phyloP scores from a whole-genome alignment of 1,140 invertebrate genomes.

The Bombus confusus region DNA sequence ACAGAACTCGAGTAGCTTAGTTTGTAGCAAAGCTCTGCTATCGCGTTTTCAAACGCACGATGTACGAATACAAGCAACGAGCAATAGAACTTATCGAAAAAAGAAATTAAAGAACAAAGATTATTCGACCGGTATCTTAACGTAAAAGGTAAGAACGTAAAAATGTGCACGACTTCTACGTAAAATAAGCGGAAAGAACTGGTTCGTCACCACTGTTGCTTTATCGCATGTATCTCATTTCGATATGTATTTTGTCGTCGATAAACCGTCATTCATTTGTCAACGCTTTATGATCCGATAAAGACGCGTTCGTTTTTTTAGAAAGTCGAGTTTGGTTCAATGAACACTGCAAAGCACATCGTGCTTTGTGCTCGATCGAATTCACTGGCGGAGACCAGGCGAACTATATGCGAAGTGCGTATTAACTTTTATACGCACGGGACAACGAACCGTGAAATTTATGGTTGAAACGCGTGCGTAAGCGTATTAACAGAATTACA shows the following conservation, averaged over 20 bases:
- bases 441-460: conserved; percentile 37
- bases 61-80: no score
- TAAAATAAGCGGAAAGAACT: neutral
- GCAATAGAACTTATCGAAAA: neutral
- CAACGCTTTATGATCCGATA: neutral
- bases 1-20: neutral
- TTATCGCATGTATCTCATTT: neutral
- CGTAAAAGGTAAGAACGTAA: neutral
- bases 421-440: conserved; percentile 6
- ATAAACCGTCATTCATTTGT: neutral
- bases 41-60: neutral
- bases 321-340: neutral
- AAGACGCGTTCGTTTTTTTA: neutral
- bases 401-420: neutral
- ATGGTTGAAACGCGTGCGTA: conserved; percentile 28
- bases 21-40: neutral
- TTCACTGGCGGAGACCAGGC: neutral
- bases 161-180: neutral
- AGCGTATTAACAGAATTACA: conserved; percentile 40
- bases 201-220: neutral
- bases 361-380: conserved; percentile 7
- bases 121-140: neutral
- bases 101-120: no score
- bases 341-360: neutral
- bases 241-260: neutral